Conservation (phyloP, 2,113 vertebrate species). For the Mesocricetus auratus region DNA sequence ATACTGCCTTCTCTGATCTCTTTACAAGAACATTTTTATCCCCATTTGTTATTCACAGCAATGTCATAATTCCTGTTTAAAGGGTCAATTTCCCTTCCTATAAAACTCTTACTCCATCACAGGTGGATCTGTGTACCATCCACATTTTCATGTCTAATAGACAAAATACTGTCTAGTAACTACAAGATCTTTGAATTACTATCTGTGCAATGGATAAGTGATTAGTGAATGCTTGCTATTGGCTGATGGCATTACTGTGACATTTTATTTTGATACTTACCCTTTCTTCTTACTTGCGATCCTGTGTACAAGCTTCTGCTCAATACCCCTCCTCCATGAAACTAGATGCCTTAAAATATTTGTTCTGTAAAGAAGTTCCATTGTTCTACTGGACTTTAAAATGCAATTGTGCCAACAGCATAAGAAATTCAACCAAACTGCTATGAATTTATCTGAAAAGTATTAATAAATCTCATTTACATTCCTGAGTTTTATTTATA, state of each 20-base stretch:
- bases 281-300: neutral
- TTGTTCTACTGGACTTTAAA: neutral
- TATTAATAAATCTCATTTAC: neutral
- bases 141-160: neutral
- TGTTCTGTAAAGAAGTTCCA: neutral
- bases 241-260: rapidly evolving
- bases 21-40: neutral
- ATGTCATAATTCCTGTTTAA: neutral
- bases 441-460: neutral
- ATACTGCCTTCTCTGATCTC: neutral
- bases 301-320: rapidly evolving
- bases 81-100: neutral
- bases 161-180: neutral
- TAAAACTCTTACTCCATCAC: neutral
- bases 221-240: neutral
- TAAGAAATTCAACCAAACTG: constrained; percentile 3
- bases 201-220: neutral
- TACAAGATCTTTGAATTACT: neutral
- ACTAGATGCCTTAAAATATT: neutral
- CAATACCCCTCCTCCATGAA: rapidly evolving
- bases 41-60: neutral
- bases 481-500: constrained; percentile 54
- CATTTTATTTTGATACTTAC: neutral
- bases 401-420: neutral
- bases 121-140: neutral